These are phyloP conservation scores for Amphiura filiformis DNA, from an alignment of 35 echinoderm and acorn worm genomes.

Conservation along the genomic window DNA sequence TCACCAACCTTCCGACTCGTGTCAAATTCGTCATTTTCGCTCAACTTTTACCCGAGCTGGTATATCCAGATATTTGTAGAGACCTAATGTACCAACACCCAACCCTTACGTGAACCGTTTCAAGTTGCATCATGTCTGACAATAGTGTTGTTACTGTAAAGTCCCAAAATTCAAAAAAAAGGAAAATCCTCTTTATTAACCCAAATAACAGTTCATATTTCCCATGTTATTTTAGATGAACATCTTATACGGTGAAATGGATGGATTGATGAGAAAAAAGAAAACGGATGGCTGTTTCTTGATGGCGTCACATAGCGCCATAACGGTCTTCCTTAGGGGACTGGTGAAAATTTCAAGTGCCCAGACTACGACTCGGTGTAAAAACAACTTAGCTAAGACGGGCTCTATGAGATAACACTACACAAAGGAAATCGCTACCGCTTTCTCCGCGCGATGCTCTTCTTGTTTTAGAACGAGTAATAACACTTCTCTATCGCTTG, in stretches of 20 bases:
- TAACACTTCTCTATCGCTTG: background rate
- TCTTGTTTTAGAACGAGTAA: background rate
- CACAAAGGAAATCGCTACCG: background rate
- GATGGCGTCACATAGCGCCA: background rate
- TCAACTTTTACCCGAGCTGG: too few relatives aligned
- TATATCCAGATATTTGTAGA: too few relatives aligned
- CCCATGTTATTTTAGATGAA: conserved; percentile 8
- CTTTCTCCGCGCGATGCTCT: background rate
- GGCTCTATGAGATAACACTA: background rate
- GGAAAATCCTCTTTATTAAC: background rate
- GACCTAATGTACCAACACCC: too few relatives aligned
- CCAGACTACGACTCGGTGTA: background rate
- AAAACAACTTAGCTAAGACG: background rate
- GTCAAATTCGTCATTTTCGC: too few relatives aligned
- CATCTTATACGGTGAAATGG: background rate
- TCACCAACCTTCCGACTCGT: too few relatives aligned
- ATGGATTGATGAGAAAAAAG: background rate
- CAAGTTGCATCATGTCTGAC: background rate
- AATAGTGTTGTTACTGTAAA: background rate
- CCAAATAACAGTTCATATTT: background rate
- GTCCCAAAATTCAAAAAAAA: background rate
- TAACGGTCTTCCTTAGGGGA: background rate
- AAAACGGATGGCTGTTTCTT: background rate
- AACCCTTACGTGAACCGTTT: background rate
- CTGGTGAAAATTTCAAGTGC: conserved; percentile 2